phyloP scores from a whole-genome alignment of 1,140 invertebrate genomes.

The Papilio helenus region DNA sequence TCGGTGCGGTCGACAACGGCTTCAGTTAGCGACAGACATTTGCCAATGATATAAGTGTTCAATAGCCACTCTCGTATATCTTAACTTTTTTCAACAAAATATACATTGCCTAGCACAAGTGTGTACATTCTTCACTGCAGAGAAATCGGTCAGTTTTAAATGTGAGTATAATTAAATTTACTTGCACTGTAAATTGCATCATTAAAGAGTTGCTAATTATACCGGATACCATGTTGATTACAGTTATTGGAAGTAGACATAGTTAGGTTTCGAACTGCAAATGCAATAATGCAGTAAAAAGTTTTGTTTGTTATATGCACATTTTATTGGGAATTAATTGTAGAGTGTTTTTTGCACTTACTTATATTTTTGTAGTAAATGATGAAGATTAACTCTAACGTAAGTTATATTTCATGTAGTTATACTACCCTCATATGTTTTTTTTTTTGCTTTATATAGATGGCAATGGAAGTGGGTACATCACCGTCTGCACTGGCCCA shows the following conservation, averaged over 20 bases:
- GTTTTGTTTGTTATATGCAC: background rate
- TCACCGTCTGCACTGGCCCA: constrained; percentile 55
- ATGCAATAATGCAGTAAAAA: constrained; percentile 23
- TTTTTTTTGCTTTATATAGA: constrained; percentile 49
- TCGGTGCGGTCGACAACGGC: background rate
- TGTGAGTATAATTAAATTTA: constrained; percentile 24
- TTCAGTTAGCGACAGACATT: constrained; percentile 38
- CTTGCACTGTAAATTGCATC: constrained; percentile 26
- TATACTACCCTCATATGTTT: background rate
- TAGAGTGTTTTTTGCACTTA: background rate
- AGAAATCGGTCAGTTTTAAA: constrained; percentile 13
- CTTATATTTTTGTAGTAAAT: background rate
- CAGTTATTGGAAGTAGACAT: background rate
- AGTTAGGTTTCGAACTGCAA: constrained; percentile 3
- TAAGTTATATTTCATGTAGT: no score
- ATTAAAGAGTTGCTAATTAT: background rate
- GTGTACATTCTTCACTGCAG: background rate
- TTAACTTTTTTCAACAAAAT: background rate
- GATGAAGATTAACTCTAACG: background rate
- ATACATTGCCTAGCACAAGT: background rate
- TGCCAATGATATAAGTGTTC: constrained; percentile 7
- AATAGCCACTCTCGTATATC: background rate
- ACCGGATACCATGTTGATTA: constrained; percentile 2
- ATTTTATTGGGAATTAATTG: background rate
- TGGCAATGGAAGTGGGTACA: constrained; percentile 73